phyloP scores from a whole-genome alignment of 2,113 vertebrate genomes.

The Pseudonaja textilis region DNA sequence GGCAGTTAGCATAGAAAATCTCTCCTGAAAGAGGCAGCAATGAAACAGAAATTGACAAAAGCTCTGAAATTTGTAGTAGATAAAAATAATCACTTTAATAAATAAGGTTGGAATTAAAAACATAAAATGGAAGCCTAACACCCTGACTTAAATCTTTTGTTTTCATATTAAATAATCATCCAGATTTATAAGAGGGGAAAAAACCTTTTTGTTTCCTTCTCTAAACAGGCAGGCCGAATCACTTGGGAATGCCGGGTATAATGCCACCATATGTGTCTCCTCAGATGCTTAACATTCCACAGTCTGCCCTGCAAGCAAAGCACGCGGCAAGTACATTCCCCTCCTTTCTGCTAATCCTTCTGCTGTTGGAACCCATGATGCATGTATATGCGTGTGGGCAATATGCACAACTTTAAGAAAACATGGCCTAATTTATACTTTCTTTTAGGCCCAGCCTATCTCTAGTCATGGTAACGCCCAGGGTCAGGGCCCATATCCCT shows the following conservation, averaged over 20 bases:
- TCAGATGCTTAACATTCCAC: constrained; percentile 89
- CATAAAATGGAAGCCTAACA: not conserved
- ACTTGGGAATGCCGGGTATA: constrained; percentile 80
- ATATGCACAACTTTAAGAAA: not conserved
- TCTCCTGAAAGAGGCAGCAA: constrained; percentile 21
- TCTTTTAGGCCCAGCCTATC: constrained; percentile 74
- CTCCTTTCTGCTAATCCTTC: not conserved
- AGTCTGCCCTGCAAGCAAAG: constrained; percentile 79
- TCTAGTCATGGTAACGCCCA: constrained; percentile 69
- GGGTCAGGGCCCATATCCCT: constrained; percentile 77
- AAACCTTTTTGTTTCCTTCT: not conserved
- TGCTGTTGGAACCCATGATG: not conserved
- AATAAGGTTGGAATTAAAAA: constrained; percentile 15
- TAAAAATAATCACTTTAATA: not conserved
- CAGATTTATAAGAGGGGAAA: not conserved
- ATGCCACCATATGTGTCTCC: constrained; percentile 80
- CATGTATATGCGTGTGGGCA: not conserved
- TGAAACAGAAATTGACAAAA: not conserved
- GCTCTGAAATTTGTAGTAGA: constrained; percentile 2
- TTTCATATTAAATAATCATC: constrained; percentile 14
- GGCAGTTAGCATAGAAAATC: constrained; percentile 1
- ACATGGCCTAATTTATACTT: constrained; percentile 1
- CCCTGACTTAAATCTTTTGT: not conserved
- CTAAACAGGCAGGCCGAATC: constrained; percentile 84
- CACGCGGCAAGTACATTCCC: constrained; percentile 74